Evolutionary conservation across 2,797 vertebrate genomes (phyloP).

Genomic region (Falco berigora): DNA sequence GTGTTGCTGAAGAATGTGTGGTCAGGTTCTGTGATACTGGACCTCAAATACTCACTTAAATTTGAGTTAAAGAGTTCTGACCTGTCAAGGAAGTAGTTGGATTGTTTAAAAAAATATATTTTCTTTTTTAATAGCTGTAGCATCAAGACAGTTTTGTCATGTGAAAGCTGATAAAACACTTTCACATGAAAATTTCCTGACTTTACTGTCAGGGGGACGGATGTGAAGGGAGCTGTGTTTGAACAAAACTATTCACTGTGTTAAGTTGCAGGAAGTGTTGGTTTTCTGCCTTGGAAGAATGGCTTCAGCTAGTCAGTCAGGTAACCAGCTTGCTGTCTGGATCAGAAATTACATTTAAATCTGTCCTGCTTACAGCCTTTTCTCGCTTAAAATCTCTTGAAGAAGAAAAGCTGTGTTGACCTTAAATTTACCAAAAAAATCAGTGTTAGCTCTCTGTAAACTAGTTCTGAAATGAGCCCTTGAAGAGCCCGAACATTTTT

Average conservation of each 20-base stretch:
- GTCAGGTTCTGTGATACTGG: neutral
- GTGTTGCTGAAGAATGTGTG: neutral
- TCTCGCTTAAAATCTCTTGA: neutral
- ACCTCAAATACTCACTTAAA: neutral
- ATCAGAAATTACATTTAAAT: neutral
- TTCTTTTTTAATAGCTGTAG: neutral
- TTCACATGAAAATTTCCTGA: neutral
- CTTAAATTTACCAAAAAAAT: neutral
- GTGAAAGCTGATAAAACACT: neutral
- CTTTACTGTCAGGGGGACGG: neutral
- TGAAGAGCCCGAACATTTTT: neutral
- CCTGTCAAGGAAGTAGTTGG: neutral
- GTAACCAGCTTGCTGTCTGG: neutral
- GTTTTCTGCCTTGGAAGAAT: neutral
- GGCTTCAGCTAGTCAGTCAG: neutral
- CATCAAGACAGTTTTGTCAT: neutral
- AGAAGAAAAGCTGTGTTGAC: neutral
- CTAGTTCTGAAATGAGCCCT: neutral
- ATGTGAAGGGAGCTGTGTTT: neutral
- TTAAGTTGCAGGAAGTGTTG: neutral
- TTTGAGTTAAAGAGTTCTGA: neutral
- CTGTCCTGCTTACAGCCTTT: neutral
- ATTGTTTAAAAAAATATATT: neutral
- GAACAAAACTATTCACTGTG: neutral
- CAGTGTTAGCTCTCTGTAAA: neutral